A percentile compares a stretch with the other conserved stretches of the same genome.
phyloP scores from a whole-genome alignment of 2,888 invertebrate genomes.

The Andrena flavipes region DNA sequence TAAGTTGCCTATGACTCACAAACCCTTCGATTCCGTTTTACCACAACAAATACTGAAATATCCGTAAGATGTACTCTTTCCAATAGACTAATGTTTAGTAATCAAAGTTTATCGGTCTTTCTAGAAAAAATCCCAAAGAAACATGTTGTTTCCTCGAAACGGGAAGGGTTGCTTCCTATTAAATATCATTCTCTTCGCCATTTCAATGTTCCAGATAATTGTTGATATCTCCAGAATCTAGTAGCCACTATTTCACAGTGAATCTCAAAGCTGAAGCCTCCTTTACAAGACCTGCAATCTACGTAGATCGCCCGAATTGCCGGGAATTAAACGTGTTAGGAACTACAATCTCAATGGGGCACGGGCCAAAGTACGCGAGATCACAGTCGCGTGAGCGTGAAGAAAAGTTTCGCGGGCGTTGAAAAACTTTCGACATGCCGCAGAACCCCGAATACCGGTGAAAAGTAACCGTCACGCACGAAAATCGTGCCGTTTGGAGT shows the following conservation, averaged over 20 bases:
- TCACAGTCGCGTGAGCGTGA: constrained; percentile 58
- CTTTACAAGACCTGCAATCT: constrained; percentile 1
- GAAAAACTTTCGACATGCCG: constrained; percentile 65
- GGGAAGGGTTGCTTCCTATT: too few species aligned
- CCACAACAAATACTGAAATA: too few species aligned
- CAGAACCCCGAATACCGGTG: constrained; percentile 29
- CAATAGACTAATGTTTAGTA: too few species aligned
- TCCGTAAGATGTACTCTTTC: too few species aligned
- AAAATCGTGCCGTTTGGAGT: constrained; percentile 18
- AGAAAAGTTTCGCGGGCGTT: constrained; percentile 60
- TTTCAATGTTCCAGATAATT: neutral
- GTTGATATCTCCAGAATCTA: neutral
- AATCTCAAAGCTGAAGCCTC: neutral
- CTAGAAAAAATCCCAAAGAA: too few species aligned
- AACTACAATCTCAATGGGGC: constrained; percentile 24
- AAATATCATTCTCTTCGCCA: neutral
- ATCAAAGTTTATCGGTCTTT: too few species aligned
- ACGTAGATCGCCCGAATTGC: neutral
- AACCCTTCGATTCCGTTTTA: too few species aligned
- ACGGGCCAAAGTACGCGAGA: constrained; percentile 5
- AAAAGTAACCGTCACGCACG: constrained; percentile 62
- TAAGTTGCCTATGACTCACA: too few species aligned
- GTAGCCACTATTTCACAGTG: neutral
- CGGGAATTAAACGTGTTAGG: constrained; percentile 5
- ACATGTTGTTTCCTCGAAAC: too few species aligned